Base-by-base conservation (phyloP, 1,140 invertebrate species). In the Drosophila paulistorum region DNA sequence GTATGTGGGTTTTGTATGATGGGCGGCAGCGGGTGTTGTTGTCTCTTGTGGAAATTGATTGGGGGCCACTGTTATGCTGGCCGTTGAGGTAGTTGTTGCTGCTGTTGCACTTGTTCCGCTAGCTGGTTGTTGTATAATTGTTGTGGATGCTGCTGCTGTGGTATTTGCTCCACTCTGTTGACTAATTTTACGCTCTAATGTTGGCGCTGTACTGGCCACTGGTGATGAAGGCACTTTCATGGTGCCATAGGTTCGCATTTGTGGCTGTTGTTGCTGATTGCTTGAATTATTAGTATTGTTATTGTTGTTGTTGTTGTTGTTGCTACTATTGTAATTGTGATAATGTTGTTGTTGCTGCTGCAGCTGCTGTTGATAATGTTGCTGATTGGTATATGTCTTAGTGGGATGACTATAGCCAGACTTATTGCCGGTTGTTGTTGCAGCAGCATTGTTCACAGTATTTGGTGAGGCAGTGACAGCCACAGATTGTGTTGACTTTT, bases 221-320 rank as follows among this genome's bases (percentile, higher is more conserved):
- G 90, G 90, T 20, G 90, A 91, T 51, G 90, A 90, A 33, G 90
- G 90, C 58, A 89, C 68, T 51, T 91, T 91, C 90, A 91, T 91
- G n/a, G 81, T 89, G 26, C 90, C 81, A 69, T 91, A 84, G 59
- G 79, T 90, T 37, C 90, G 79, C 62, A 87, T 71, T 67, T 91
- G 90, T 10, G 90, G 81, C 68, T 84, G 90, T 51, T 83, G 74
- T 62, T 74, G 81, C 59, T 74, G 81, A 51, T 51, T 51, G 17
- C 10, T 51, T 51, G 45, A 51, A 23, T 51, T 48, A 63, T 54
- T 76, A 20, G 58, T 79, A 51, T 13, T 79, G 59, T 48, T 79
- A 60, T 35, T 83, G 51, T 33, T 74, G 63, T 20, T n/a, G 23
- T 26, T 26, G 2, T 26, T 84, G 90, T 51, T 83, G 74, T 59